These are phyloP conservation scores for Dendrolimus houi DNA, from an alignment of 2,888 invertebrate genomes.

Conservation along the genomic window DNA sequence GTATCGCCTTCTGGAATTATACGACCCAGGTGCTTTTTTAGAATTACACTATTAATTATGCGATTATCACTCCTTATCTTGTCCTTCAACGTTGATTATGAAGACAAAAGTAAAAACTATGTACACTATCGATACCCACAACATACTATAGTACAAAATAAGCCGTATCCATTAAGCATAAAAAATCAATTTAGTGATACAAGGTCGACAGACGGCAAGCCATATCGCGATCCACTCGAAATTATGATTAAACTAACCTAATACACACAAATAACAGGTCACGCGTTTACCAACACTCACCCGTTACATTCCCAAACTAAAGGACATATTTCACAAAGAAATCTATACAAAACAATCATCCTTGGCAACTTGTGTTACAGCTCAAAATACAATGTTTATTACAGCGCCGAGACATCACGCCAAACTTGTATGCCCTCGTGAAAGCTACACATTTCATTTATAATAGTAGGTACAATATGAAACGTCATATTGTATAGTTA, in stretches of 20 bases:
- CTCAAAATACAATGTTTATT: constrained; percentile 14
- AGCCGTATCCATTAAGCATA: constrained; percentile 21
- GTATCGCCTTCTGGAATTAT: too few relatives aligned
- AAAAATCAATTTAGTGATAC: constrained; percentile 51
- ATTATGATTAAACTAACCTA: constrained; percentile 75
- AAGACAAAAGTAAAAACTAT: too few relatives aligned
- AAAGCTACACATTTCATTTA: constrained; percentile 76
- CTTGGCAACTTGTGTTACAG: background rate
- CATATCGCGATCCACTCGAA: constrained; percentile 71
- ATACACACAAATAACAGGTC: constrained; percentile 75
- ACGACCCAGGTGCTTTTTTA: too few relatives aligned
- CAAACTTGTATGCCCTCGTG: constrained; percentile 66
- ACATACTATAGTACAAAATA: constrained; percentile 12
- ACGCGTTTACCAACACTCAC: constrained; percentile 66
- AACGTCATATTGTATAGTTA: constrained; percentile 69
- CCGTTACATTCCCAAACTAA: constrained; percentile 27
- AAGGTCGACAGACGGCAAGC: constrained; percentile 60
- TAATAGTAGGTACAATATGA: constrained; percentile 67
- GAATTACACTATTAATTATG: too few relatives aligned
- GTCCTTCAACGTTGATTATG: too few relatives aligned
- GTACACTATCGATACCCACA: constrained; percentile 1
- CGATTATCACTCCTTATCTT: too few relatives aligned
- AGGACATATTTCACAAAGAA: constrained; percentile 20
- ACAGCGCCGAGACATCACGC: constrained; percentile 33
- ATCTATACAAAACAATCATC: constrained; percentile 14